phyloP scores from a whole-genome alignment of 2,888 invertebrate species.

The Pycnomerus fuliginosus region DNA sequence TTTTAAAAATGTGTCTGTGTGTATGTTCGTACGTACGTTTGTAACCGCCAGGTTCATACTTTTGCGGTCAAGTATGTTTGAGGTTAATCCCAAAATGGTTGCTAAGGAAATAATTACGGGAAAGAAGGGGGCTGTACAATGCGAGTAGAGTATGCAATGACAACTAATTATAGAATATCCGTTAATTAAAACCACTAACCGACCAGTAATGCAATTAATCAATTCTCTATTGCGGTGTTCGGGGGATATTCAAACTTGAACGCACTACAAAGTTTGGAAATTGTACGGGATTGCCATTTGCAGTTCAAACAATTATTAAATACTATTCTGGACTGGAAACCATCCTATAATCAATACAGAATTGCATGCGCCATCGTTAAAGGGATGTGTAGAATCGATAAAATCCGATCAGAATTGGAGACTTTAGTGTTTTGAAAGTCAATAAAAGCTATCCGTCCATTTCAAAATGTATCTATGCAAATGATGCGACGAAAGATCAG shows the following conservation, averaged over 20 bases:
- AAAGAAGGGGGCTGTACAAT: too few relatives aligned
- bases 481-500: constrained; percentile 17
- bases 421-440: too few relatives aligned
- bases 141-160: constrained; percentile 16
- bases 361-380: neutral
- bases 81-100: too few relatives aligned
- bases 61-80: too few relatives aligned
- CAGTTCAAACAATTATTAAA: constrained; percentile 20
- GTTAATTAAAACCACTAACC: constrained; percentile 39
- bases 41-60: too few relatives aligned
- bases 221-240: constrained; percentile 30
- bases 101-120: too few relatives aligned
- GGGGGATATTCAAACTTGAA: constrained; percentile 20
- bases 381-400: neutral
- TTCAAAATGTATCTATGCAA: constrained; percentile 19
- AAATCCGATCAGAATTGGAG: too few relatives aligned
- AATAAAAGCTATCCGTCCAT: constrained; percentile 4
- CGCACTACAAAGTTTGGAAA: constrained; percentile 24
- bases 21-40: too few relatives aligned
- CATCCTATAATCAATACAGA: neutral
- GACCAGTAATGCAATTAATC: constrained; percentile 35
- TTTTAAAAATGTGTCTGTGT: too few relatives aligned
- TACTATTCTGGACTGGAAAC: neutral
- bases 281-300: constrained; percentile 21
- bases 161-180: constrained; percentile 41